phyloP scores from a whole-genome alignment of 2,113 vertebrate genomes.

The Chamaea fasciata region DNA sequence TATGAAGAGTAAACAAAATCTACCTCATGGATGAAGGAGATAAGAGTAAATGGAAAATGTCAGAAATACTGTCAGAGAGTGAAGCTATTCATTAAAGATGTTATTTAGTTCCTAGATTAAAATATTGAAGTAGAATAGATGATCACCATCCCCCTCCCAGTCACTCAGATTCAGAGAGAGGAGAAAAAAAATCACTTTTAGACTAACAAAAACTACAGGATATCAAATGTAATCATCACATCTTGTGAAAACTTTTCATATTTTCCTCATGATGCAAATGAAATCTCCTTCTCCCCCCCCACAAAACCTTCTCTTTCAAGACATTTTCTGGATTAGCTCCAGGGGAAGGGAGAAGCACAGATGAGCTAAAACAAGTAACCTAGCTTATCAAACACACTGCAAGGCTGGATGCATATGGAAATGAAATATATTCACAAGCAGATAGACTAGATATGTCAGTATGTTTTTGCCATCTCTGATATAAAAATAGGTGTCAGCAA shows the following conservation, averaged over 20 bases:
- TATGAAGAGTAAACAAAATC: neutral
- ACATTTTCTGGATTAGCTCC: neutral
- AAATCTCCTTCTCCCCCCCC: neutral
- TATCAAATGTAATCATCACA: neutral
- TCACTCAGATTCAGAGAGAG: neutral
- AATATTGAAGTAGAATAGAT: neutral
- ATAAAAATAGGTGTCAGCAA: conserved; percentile 18
- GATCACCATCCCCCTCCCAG: neutral
- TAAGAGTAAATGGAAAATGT: neutral
- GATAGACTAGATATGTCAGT: conserved; percentile 7
- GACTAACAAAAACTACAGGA: neutral
- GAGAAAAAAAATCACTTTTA: neutral
- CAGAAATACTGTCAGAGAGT: neutral
- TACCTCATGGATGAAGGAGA: neutral
- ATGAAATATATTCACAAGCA: neutral
- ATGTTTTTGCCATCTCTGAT: neutral
- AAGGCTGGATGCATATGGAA: neutral
- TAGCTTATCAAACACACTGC: neutral
- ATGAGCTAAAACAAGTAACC: conserved; percentile 5
- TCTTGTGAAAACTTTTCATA: neutral
- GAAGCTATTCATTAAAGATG: neutral
- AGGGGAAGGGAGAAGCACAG: neutral
- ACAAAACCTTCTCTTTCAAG: neutral
- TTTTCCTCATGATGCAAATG: neutral
- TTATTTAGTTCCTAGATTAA: neutral